phyloP scores from a whole-genome alignment of 2,113 vertebrate genomes.

The Scomber colias region DNA sequence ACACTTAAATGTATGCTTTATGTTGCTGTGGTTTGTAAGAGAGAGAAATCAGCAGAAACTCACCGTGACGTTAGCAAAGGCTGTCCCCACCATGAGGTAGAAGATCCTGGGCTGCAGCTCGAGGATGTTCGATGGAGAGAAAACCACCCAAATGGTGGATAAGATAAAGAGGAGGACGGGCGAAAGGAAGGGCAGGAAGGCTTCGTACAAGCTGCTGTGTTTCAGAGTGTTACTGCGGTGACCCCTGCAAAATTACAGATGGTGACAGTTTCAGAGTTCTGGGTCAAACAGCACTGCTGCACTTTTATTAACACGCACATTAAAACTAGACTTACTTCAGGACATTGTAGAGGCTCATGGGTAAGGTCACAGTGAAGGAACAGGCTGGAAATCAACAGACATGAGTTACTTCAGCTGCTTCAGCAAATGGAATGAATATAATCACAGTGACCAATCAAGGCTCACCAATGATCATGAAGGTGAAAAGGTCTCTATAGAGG shows the following conservation, averaged over 20 bases:
- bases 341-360: slow-evolving; percentile 97
- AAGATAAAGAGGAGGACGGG: slow-evolving; percentile 92
- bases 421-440: background rate
- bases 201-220: slow-evolving; percentile 91
- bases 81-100: slow-evolving; percentile 98
- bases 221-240: slow-evolving; percentile 91
- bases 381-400: slow-evolving; percentile 85
- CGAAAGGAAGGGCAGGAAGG: slow-evolving; percentile 93
- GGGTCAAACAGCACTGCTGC: background rate
- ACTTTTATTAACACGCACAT: fast-evolving
- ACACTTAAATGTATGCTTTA: background rate
- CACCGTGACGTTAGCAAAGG: slow-evolving; percentile 96
- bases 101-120: slow-evolving; percentile 92
- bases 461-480: slow-evolving; percentile 97
- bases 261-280: background rate
- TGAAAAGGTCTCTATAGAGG: slow-evolving; percentile 97
- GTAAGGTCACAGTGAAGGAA: slow-evolving; percentile 93
- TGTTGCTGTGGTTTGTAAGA: background rate
- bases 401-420: background rate
- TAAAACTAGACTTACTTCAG: slow-evolving; percentile 87
- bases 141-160: slow-evolving; percentile 90
- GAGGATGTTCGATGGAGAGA: slow-evolving; percentile 90
- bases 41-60: slow-evolving; percentile 62
- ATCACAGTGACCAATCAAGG: background rate
- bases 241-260: slow-evolving; percentile 81